A percentile compares a stretch with the other conserved stretches of the same genome.
Evolutionary conservation across 1,140 invertebrate genomes (phyloP).

Genomic region (Heliconius himera): DNA sequence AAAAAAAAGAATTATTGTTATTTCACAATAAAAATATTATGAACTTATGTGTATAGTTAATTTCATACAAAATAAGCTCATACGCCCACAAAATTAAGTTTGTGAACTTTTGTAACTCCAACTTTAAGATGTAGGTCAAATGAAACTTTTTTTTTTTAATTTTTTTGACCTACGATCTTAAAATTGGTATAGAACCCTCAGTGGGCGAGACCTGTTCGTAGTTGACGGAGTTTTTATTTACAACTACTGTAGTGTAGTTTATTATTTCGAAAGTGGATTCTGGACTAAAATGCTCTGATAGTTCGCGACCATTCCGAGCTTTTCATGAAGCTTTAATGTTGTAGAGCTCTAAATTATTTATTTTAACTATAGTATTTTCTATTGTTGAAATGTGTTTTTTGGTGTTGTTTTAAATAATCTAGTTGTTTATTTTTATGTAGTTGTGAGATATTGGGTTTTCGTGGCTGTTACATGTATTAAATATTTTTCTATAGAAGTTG

Average conservation of each 20-base stretch:
- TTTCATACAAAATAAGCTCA: too few relatives aligned
- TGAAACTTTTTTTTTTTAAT: too few relatives aligned
- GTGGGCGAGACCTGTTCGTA: too few relatives aligned
- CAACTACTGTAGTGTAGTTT: slow-evolving; percentile 12
- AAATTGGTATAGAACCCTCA: too few relatives aligned
- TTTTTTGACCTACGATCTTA: too few relatives aligned
- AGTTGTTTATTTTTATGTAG: not conserved
- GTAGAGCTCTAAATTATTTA: slow-evolving; percentile 5
- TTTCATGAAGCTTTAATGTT: slow-evolving; percentile 9
- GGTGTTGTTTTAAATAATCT: not conserved
- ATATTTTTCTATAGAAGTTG: too few relatives aligned
- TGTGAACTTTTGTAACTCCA: too few relatives aligned
- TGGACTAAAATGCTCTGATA: slow-evolving; percentile 23
- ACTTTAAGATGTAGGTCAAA: too few relatives aligned
- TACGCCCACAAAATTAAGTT: too few relatives aligned
- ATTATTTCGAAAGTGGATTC: slow-evolving; percentile 32
- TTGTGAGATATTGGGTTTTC: not conserved
- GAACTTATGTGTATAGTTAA: too few relatives aligned
- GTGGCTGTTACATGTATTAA: not conserved
- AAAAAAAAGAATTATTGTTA: too few relatives aligned
- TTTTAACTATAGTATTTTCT: slow-evolving; percentile 5
- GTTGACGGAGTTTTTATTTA: not conserved
- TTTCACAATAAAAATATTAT: too few relatives aligned
- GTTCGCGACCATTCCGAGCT: slow-evolving; percentile 13
- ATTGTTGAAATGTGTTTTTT: not conserved